phyloP scores from a whole-genome alignment of 2,113 vertebrate species.

The Gymnarchus niloticus region DNA sequence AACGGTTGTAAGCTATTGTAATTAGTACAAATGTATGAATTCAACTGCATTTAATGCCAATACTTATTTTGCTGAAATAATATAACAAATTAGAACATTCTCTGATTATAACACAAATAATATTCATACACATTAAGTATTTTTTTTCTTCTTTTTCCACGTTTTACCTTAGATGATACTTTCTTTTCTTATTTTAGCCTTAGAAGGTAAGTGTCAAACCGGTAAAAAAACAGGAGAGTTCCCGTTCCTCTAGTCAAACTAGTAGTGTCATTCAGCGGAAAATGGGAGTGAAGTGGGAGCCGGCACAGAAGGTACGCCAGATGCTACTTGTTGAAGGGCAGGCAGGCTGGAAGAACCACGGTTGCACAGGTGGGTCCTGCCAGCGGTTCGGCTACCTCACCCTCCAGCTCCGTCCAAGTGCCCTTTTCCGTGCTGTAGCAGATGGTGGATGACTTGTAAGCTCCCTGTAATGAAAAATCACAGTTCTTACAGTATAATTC shows the following conservation, averaged over 20 bases:
- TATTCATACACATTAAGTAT: conserved; percentile 56
- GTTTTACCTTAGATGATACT: not conserved
- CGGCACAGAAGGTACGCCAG: conserved; percentile 52
- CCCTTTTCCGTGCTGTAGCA: conserved; percentile 97
- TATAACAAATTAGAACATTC: conserved; percentile 12
- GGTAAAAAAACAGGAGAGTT: conserved; percentile 65
- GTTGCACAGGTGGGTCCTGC: conserved; percentile 92
- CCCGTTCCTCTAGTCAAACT: conserved; percentile 54
- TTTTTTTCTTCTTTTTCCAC: not conserved
- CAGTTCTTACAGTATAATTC: not conserved
- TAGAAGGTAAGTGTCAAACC: conserved; percentile 67
- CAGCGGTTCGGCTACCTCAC: conserved; percentile 92
- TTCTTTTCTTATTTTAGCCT: conserved; percentile 36
- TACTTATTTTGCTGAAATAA: conserved; percentile 6
- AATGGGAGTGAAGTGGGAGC: too few relatives aligned
- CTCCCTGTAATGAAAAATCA: conserved; percentile 73
- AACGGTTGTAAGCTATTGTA: not conserved
- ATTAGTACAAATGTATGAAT: conserved; percentile 12
- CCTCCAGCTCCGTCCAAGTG: conserved; percentile 94
- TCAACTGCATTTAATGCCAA: conserved; percentile 15
- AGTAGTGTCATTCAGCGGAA: conserved; percentile 45
- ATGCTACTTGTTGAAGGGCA: conserved; percentile 93
- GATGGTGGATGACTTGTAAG: conserved; percentile 98
- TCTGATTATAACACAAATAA: conserved; percentile 51
- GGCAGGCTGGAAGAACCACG: conserved; percentile 86